Percentiles rank a stretch among this genome's conserved stretches.
These are phyloP conservation scores for Muraenolepis orangiensis DNA, from an alignment of 2,797 vertebrate genomes.

Conservation along the genomic window DNA sequence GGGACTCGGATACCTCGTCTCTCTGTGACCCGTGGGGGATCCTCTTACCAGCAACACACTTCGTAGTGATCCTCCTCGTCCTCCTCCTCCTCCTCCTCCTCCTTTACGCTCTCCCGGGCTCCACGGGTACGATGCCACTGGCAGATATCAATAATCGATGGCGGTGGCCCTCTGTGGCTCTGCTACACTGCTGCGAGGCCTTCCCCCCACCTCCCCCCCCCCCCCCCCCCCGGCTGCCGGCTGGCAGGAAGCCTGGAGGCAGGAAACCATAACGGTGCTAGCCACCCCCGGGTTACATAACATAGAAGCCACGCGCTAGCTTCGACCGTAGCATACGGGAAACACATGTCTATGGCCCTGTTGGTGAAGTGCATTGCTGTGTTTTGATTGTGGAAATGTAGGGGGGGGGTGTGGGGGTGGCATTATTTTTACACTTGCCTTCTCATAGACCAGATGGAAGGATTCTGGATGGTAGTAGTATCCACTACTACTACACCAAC, in stretches of 20 bases:
- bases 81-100: constrained; percentile 22
- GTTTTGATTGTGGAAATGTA: background rate
- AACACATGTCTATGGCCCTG: background rate
- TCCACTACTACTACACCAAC: background rate
- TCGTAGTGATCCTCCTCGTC: background rate
- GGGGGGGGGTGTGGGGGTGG: no score
- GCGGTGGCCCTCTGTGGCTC: constrained; percentile 39
- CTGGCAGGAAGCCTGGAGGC: constrained; percentile 52
- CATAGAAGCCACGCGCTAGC: background rate
- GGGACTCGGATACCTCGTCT: background rate
- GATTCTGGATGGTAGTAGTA: constrained; percentile 24
- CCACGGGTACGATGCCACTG: constrained; percentile 35
- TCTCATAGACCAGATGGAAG: constrained; percentile 55
- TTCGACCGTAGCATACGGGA: background rate
- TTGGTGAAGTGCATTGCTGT: background rate
- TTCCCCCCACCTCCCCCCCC: constrained; percentile 17
- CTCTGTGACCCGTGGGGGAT: constrained; percentile 28
- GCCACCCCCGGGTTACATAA: constrained; percentile 34
- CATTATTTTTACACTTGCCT: constrained; percentile 5
- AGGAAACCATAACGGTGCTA: constrained; percentile 25
- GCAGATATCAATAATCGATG: constrained; percentile 63
- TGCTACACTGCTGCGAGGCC: constrained; percentile 50
- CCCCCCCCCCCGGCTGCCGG: constrained; percentile 61
- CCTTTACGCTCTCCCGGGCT: constrained; percentile 20
- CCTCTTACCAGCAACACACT: constrained; percentile 19